A percentile compares a stretch with the other conserved stretches of the same genome.
Conservation (phyloP, 1,140 invertebrate species). For the Drosophila sturtevanti region DNA sequence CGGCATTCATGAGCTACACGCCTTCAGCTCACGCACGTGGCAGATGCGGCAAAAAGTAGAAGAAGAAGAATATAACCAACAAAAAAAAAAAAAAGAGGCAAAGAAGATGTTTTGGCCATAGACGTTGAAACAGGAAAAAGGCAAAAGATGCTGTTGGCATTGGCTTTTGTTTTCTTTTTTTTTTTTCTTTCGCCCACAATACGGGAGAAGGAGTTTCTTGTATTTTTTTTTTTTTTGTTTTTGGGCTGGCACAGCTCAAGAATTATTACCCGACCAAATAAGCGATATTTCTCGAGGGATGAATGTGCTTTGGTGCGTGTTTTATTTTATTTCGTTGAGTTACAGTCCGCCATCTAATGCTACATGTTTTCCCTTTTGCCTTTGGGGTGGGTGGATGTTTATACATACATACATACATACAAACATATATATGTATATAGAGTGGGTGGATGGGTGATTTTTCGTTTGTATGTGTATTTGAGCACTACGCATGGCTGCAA, state of each 20-base stretch:
- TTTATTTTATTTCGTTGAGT: conserved; percentile 83
- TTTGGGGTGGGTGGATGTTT: conserved; percentile 37
- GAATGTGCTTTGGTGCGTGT: conserved; percentile 83
- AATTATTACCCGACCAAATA: conserved; percentile 83
- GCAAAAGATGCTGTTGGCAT: conserved; percentile 63
- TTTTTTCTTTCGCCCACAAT: not conserved
- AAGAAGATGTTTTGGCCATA: conserved; percentile 6
- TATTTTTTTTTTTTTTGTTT: conserved; percentile 19
- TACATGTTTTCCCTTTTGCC: conserved; percentile 52
- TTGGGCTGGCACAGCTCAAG: conserved; percentile 60
- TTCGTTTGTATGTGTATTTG: conserved; percentile 27
- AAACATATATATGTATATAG: not conserved
- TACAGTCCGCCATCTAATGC: conserved; percentile 75
- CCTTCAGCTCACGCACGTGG: conserved; percentile 68
- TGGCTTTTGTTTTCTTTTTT: conserved; percentile 55
- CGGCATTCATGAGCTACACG: conserved; percentile 56
- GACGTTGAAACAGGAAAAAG: conserved; percentile 12
- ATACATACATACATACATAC: no score
- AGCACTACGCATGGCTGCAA: conserved; percentile 65
- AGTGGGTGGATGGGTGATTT: not conserved
- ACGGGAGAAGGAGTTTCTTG: conserved; percentile 30
- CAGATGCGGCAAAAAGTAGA: conserved; percentile 41
- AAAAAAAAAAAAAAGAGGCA: not conserved
- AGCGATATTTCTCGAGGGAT: conserved; percentile 83
- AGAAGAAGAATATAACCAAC: not conserved